These are phyloP conservation scores for Drosophila sulfurigaster DNA, from an alignment of 1,140 invertebrate species.

Conservation along the genomic window DNA sequence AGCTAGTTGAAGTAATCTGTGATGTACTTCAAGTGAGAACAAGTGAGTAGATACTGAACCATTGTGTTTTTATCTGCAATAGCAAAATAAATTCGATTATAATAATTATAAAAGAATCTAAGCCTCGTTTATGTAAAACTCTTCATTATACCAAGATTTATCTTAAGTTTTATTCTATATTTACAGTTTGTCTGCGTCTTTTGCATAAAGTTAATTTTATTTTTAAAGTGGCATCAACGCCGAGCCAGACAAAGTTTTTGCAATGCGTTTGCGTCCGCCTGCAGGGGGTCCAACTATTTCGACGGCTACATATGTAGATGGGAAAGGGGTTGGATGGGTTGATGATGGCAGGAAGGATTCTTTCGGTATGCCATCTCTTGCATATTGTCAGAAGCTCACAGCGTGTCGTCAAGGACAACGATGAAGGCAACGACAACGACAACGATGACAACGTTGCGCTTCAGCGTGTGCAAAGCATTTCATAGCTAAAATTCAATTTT, in stretches of 20 bases:
- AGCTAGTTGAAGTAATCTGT: not conserved
- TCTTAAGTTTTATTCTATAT: constrained; percentile 19
- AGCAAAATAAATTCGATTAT: too few relatives aligned
- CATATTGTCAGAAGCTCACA: constrained; percentile 64
- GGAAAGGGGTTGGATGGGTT: not conserved
- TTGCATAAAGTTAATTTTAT: constrained; percentile 73
- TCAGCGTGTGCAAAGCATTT: constrained; percentile 51
- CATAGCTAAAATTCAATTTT: constrained; percentile 76
- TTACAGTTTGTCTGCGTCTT: constrained; percentile 50
- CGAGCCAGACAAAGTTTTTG: constrained; percentile 67
- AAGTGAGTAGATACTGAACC: too few relatives aligned
- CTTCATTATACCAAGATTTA: constrained; percentile 13
- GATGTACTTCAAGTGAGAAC: not conserved
- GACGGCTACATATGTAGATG: not conserved
- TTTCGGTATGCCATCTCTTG: constrained; percentile 17
- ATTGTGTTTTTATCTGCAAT: too few relatives aligned
- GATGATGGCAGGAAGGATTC: not conserved
- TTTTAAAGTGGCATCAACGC: constrained; percentile 69
- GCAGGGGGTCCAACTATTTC: not conserved
- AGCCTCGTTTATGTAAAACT: not conserved
- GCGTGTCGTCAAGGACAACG: constrained; percentile 37
- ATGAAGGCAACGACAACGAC: not conserved
- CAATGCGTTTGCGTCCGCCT: constrained; percentile 13
- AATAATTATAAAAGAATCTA: not conserved
- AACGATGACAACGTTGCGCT: constrained; percentile 35